Evolutionary conservation across 1,140 invertebrate genomes (phyloP).

Genomic region (Lucilia cuprina): DNA sequence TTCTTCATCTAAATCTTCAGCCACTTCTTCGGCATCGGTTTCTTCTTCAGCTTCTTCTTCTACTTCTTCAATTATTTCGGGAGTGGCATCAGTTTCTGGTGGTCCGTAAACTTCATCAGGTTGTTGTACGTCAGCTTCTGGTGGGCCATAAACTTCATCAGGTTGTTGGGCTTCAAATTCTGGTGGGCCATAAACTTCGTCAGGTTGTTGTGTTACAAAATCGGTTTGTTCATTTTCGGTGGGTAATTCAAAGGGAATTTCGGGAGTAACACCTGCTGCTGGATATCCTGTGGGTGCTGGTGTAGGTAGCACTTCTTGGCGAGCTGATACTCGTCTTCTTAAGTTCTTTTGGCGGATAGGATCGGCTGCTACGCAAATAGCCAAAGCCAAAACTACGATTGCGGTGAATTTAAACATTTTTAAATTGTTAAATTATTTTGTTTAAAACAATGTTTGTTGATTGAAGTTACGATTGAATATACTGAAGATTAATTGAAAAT

Average conservation of each 20-base stretch:
- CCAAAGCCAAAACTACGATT: constrained; percentile 8
- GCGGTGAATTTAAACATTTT: not conserved
- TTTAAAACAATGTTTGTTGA: not conserved
- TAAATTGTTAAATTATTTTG: not conserved
- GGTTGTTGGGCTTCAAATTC: no score
- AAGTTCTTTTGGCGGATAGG: not conserved
- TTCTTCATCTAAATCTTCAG: constrained; percentile 18
- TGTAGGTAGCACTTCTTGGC: constrained; percentile 36
- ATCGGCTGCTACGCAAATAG: not conserved
- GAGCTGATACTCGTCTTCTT: constrained; percentile 11
- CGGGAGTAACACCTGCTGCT: constrained; percentile 31
- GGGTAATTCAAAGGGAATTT: constrained; percentile 51
- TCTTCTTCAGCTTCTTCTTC: constrained; percentile 20
- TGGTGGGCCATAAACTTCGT: no score
- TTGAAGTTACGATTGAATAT: not conserved
- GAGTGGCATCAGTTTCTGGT: not conserved
- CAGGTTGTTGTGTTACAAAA: constrained; percentile 41
- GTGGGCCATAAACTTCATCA: no score
- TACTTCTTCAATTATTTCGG: not conserved
- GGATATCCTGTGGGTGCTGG: constrained; percentile 51
- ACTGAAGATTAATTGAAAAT: not conserved
- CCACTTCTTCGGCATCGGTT: not conserved
- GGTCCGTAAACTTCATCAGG: no score
- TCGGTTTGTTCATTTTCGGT: constrained; percentile 48
- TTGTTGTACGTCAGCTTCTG: no score